Evolutionary conservation across 2,888 invertebrate genomes (phyloP).

Genomic region (Magallana nippona): DNA sequence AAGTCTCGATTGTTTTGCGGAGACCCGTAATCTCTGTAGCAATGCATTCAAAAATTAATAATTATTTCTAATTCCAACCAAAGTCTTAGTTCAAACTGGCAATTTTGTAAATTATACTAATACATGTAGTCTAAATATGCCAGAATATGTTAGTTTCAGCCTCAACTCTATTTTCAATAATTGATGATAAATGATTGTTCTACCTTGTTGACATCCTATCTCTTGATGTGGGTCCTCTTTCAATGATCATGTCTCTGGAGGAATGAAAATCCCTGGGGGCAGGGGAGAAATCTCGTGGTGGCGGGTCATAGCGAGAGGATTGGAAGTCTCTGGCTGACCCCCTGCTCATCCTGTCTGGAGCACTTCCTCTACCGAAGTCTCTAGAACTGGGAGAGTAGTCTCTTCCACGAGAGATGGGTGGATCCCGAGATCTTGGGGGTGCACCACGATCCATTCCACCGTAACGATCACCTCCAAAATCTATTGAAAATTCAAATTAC

Average conservation of each 20-base stretch:
- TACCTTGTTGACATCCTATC: slow-evolving; percentile 47
- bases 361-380: slow-evolving; percentile 45
- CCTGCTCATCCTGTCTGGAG: slow-evolving; percentile 38
- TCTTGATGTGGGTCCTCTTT: slow-evolving; percentile 42
- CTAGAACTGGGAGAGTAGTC: slow-evolving; percentile 43
- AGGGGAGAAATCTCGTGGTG: slow-evolving; percentile 57
- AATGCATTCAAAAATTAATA: not conserved
- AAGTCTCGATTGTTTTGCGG: not conserved
- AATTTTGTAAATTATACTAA: no score
- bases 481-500: not conserved
- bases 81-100: no score
- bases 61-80: no score
- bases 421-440: slow-evolving; percentile 56
- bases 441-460: slow-evolving; percentile 46
- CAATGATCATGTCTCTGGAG: slow-evolving; percentile 46
- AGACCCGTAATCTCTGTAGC: slow-evolving; percentile 7
- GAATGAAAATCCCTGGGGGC: slow-evolving; percentile 48
- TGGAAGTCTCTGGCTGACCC: slow-evolving; percentile 52
- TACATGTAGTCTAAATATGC: no score
- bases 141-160: no score
- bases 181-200: not conserved
- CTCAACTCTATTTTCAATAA: not conserved
- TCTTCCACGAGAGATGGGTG: slow-evolving; percentile 55
- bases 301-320: slow-evolving; percentile 53
- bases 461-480: slow-evolving; percentile 32